Conservation (phyloP, 2,113 vertebrate genomes). For the Rhinolophus ferrumequinum region DNA sequence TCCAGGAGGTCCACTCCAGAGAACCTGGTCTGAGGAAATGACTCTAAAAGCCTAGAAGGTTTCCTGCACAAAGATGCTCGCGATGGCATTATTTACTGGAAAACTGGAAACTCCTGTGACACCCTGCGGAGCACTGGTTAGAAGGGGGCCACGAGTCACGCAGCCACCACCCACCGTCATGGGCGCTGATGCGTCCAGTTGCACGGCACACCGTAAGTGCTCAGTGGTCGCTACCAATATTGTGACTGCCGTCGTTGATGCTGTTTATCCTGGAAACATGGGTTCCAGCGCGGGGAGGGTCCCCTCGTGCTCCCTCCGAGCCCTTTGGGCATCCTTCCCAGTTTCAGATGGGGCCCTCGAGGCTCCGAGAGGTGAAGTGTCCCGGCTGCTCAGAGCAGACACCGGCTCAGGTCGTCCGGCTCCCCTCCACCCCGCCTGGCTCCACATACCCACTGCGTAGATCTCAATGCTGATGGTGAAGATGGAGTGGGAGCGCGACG, state of each 20-base stretch:
- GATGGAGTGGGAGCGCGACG: slow-evolving; percentile 93
- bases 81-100: accelerated
- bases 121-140: neutral
- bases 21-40: neutral
- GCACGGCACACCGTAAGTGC: accelerated
- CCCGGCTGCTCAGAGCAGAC: neutral
- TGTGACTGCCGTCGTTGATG: accelerated
- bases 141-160: accelerated
- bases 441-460: slow-evolving; percentile 85
- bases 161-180: accelerated
- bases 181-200: accelerated
- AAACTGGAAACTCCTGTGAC: accelerated
- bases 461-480: slow-evolving; percentile 94
- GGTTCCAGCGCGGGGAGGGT: neutral
- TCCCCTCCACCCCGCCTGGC: accelerated
- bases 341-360: accelerated
- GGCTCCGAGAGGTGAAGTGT: neutral
- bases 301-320: accelerated
- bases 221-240: accelerated
- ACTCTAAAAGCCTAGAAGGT: neutral
- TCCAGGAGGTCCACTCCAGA: neutral
- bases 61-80: neutral
- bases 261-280: neutral
- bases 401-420: accelerated
- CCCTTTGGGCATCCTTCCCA: neutral